phyloP scores from a whole-genome alignment of 2,888 invertebrate species.

The Elegia similella region DNA sequence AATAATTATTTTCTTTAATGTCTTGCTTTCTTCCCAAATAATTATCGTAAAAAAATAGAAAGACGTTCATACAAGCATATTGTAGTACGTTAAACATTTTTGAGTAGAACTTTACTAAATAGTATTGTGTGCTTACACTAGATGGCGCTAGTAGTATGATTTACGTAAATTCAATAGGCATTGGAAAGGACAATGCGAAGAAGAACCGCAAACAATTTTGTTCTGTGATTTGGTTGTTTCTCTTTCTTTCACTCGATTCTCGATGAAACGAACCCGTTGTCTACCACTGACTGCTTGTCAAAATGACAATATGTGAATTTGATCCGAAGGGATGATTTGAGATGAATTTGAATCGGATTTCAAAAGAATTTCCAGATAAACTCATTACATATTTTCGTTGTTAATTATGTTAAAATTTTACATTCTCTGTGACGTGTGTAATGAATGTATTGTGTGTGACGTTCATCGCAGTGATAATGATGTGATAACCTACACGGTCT shows the following conservation, averaged over 20 bases:
- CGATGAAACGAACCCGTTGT: conserved; percentile 25
- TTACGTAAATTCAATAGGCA: conserved; percentile 61
- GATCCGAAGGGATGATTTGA: not conserved
- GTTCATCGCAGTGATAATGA: conserved; percentile 66
- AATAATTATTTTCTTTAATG: not conserved
- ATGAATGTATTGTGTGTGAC: conserved; percentile 59
- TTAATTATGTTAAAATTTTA: not conserved
- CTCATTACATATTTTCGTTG: not conserved
- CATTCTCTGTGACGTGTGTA: conserved; percentile 37
- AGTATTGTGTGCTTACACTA: conserved; percentile 32
- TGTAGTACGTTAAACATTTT: conserved; percentile 39
- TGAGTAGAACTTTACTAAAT: conserved; percentile 24
- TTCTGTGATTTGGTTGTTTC: conserved; percentile 43
- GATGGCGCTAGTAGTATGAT: conserved; percentile 60
- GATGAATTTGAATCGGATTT: not conserved
- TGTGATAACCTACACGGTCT: conserved; percentile 78
- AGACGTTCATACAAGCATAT: conserved; percentile 51
- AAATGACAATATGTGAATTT: conserved; percentile 18
- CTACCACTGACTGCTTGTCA: conserved; percentile 12
- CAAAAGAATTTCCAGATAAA: not conserved
- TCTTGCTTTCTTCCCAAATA: not conserved
- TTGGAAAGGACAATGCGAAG: conserved; percentile 26
- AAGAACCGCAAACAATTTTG: not conserved
- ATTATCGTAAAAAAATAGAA: conserved; percentile 16
- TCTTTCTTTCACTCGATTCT: conserved; percentile 48